Percentiles rank a stretch among this genome's conserved stretches.
Evolutionary conservation across 2,113 vertebrate genomes (phyloP).

Genomic region (Coptodon bakossiorum): DNA sequence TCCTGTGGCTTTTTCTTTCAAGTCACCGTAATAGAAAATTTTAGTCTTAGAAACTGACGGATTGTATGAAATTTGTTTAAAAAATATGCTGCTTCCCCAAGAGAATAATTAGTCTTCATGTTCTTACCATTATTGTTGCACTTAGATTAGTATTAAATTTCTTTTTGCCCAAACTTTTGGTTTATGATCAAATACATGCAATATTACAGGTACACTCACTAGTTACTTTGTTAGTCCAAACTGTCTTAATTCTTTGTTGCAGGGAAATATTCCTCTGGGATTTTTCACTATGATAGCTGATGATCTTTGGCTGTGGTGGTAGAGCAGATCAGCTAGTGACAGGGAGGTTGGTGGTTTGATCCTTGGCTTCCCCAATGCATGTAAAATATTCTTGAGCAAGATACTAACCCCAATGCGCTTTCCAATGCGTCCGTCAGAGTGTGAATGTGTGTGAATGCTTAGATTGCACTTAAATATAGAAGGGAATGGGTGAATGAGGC

Average conservation of each 20-base stretch:
- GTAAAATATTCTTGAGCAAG: not conserved
- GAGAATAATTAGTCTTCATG: not conserved
- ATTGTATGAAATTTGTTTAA: not conserved
- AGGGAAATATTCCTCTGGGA: not conserved
- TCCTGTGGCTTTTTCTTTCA: not conserved
- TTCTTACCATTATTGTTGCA: not conserved
- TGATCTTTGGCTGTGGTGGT: not conserved
- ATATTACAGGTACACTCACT: not conserved
- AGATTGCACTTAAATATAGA: too few species aligned
- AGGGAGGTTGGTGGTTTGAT: not conserved
- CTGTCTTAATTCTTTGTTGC: not conserved
- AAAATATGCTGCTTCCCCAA: accelerated
- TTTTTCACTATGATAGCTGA: not conserved
- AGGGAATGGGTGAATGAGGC: too few species aligned
- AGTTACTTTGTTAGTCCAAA: not conserved
- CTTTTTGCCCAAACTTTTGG: not conserved
- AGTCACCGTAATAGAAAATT: not conserved
- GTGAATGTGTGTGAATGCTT: too few species aligned
- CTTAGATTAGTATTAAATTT: not conserved
- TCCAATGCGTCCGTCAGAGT: not conserved
- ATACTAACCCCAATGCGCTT: not conserved
- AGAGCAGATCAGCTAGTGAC: not conserved
- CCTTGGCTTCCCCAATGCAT: not conserved
- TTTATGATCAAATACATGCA: not conserved
- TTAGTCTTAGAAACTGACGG: not conserved